Percentiles rank a stretch among this genome's conserved stretches.
These are phyloP conservation scores for Drosophila tripunctata DNA, from an alignment of 2,888 invertebrate genomes.

Conservation along the genomic window DNA sequence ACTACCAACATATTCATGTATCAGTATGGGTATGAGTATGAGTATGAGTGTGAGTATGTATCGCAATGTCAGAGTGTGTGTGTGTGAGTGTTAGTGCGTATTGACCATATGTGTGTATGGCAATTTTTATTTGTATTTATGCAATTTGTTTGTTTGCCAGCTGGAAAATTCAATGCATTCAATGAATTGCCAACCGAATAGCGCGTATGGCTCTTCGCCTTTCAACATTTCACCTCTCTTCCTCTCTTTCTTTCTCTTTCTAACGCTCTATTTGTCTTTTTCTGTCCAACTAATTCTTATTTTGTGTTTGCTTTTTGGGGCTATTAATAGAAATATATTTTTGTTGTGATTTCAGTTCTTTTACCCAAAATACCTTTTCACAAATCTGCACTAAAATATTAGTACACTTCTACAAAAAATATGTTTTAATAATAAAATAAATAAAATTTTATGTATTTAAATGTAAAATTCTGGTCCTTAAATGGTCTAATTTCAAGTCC, in stretches of 20 bases:
- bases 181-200: constrained; percentile 47
- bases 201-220: neutral
- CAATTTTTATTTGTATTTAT: constrained; percentile 72
- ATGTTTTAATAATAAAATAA: too few species aligned
- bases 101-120: constrained; percentile 52
- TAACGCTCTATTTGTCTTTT: neutral
- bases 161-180: constrained; percentile 66
- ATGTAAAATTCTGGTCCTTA: too few species aligned
- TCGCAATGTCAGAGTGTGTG: constrained; percentile 17
- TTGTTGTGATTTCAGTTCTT: constrained; percentile 19
- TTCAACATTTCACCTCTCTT: neutral
- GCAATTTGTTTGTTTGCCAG: constrained; percentile 75
- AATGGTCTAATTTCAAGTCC: too few species aligned
- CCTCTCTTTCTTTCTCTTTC: neutral
- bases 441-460: too few species aligned
- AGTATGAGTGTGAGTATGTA: constrained; percentile 26
- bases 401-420: neutral
- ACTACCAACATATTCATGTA: constrained; percentile 40
- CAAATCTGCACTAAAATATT: neutral
- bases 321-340: constrained; percentile 54
- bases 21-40: neutral
- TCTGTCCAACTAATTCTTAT: constrained; percentile 29
- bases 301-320: constrained; percentile 21
- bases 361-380: neutral
- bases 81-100: constrained; percentile 38